Evolutionary conservation across 64 coral and sea anemone genomes (phyloP).

Genomic region (Stichodactyla helianthus): DNA sequence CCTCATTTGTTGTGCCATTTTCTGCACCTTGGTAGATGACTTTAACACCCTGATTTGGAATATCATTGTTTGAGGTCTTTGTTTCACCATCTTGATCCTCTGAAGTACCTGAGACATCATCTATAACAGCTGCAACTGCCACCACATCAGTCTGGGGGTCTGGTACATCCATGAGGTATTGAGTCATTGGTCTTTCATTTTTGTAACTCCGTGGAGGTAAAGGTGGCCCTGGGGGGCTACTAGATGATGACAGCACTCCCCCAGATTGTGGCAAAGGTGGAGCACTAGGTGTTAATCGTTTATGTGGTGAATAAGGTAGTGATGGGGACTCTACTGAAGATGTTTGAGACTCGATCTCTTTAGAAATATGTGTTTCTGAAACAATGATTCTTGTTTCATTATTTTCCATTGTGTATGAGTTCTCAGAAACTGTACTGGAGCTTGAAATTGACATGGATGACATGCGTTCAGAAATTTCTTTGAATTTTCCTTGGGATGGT

Average conservation of each 20-base stretch:
- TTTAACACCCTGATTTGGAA: background rate
- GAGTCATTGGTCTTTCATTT: background rate
- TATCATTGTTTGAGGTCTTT: background rate
- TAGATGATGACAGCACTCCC: background rate
- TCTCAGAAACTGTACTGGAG: background rate
- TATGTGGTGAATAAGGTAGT: conserved; percentile 17
- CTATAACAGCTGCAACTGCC: background rate
- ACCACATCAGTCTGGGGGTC: background rate
- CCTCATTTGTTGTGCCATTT: background rate
- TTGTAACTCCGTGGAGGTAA: background rate
- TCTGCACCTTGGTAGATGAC: background rate
- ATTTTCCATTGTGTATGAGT: background rate
- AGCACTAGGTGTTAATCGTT: background rate
- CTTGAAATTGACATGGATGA: conserved; percentile 12
- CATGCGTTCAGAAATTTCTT: background rate
- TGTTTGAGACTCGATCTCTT: background rate
- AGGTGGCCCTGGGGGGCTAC: background rate
- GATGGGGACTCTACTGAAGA: background rate
- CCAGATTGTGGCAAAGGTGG: background rate
- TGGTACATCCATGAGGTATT: background rate
- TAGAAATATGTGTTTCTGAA: conserved; percentile 1
- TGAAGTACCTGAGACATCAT: background rate
- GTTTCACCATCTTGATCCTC: background rate
- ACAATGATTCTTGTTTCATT: background rate
- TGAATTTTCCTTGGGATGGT: background rate